Evolutionary conservation across 2,113 vertebrate genomes (phyloP), one percentile per base, ranked within the genome.

Genomic region (Pseudopipra pipra): DNA sequence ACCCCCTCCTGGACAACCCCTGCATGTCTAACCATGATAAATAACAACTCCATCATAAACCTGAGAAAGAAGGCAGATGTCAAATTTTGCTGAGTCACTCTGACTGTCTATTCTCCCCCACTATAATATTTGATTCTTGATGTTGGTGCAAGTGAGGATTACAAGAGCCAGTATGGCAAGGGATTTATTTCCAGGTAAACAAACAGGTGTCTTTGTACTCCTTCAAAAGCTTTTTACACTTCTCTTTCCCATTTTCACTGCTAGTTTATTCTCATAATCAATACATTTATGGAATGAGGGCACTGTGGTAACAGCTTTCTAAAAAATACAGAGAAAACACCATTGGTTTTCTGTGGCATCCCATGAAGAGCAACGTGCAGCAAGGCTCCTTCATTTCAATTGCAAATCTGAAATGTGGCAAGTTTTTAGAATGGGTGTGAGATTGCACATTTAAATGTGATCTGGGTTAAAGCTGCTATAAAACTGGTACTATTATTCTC

Each of bases 371-470:
- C 51, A 87, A 37, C 24, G 14, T 47, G 78, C 77, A 93, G 28
- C 9, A 46, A 78, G 27, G 52, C 72, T 81, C 41, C 37, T 44
- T 88, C 43, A 95, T 96, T 90, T 85, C 80, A 91, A 92, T 92
- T 93, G 86, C 92, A 95, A 76, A 93, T 93, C 46, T 78, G 63
- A 77, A 90, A 95, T 72, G 59, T 87, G 79, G 72, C 72, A 92
- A 85, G 33, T 47, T 92, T 93, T 88, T 90, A 86, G 65, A 94
- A 91, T 37, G 72, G 23, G 87, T 94, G 91, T 93, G 83, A 95
- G 66, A 94, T 92, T 79, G 92, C 89, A 96, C 72, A 95, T 94
- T 94, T 70, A 94, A 91, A 95, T 95, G 74, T 74, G 81, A 87
- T 75, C 49, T 72, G 72, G 54, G 46, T 46, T 91, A 89, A 95